Evolutionary conservation across 2,113 vertebrate genomes (phyloP), one percentile per base, ranked within the genome.

Genomic region (Sapajus apella): DNA sequence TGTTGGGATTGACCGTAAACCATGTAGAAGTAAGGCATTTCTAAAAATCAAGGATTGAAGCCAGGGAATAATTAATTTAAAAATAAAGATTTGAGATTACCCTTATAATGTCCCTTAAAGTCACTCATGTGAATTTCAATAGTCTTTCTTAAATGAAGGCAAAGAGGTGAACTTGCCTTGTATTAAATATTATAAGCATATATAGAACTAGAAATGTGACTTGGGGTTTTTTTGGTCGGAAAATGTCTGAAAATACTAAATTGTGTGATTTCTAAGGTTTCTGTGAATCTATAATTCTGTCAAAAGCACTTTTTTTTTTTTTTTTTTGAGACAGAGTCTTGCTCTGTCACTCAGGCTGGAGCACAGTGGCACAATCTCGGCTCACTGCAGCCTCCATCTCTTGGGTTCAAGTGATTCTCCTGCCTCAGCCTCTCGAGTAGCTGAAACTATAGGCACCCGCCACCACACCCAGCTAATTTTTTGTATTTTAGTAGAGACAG

Each of bases 31-130:
- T 55, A 76, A 84, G 70, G 89, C 72, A 88, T 86, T 94, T 90
- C 10, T 94, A 86, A 92, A 94, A 87, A 70, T 76, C 45, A 91
- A 70, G 8, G 90, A 94, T 68, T 58, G 23, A 83, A 93, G 21
- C 21, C 79, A 81, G 16, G 45, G 52, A 91, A 80, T n/a, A 17
- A 85, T 80, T 91, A 89, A 58, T n/a, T 93, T 90, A 75, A 95
- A 93, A 66, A 43, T 14, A 93, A 76, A 72, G 66, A 89, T 45
- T 81, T 37, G 10, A 75, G 64, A 66, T 84, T 90, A 87, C 50
- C 40, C 35, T 80, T 75, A 30, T 64, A 92, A 76, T 90, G 66
- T 25, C 8, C 25, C 50, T 35, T 64, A 32, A 32, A 64, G 5
- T 76, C 18, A 70, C 20, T 86, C 50, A 90, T 12, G 30, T 61